Conservation (phyloP, 2,113 vertebrate species). For the Catagonus wagneri region DNA sequence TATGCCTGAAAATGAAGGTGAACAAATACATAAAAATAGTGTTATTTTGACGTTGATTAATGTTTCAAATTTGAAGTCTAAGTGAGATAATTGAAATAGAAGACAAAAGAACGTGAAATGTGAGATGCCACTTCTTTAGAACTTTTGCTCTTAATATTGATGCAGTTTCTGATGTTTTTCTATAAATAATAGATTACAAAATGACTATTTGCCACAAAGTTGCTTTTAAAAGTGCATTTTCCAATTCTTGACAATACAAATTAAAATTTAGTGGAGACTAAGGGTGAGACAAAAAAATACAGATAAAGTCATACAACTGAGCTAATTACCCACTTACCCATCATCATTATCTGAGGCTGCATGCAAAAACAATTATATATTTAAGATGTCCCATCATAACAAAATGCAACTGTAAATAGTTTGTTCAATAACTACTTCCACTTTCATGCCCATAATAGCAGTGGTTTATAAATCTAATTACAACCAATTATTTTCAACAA, state of each 20-base stretch:
- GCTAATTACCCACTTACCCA: neutral
- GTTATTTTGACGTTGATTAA: neutral
- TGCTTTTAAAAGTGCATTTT: constrained; percentile 23
- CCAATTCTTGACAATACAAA: constrained; percentile 18
- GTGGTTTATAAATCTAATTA: constrained; percentile 42
- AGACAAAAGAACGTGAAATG: constrained; percentile 10
- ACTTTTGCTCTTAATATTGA: neutral
- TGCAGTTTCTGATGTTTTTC: neutral
- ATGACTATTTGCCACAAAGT: neutral
- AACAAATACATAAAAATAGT: neutral
- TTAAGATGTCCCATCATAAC: neutral
- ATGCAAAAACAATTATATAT: neutral
- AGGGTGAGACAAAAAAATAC: neutral
- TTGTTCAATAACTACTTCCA: neutral
- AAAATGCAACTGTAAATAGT: neutral
- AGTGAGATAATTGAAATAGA: neutral
- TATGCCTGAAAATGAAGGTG: neutral
- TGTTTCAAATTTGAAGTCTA: constrained; percentile 30
- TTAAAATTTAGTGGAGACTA: neutral
- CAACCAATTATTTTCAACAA: constrained; percentile 38
- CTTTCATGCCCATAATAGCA: neutral
- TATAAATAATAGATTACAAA: constrained; percentile 64
- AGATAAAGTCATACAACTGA: neutral
- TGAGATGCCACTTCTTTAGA: neutral
- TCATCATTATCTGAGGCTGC: neutral